These are phyloP conservation scores for Sclerodermus sp. DNA, from an alignment of 2,888 invertebrate genomes.

Conservation along the genomic window DNA sequence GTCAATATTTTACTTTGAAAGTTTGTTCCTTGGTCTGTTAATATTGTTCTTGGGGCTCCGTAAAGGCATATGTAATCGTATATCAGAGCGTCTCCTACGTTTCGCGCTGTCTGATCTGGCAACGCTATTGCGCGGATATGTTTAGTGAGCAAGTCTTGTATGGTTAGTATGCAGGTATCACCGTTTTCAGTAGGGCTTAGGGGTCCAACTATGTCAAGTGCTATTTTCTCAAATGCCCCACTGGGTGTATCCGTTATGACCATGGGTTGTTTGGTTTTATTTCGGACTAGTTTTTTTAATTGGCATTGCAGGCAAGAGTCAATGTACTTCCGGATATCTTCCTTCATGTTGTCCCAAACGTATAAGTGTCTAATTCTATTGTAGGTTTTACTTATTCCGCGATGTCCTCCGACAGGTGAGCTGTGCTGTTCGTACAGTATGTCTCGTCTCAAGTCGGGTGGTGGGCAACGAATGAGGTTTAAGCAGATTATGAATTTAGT, in stretches of 20 bases:
- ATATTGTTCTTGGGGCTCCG: constrained; percentile 17
- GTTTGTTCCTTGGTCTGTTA: constrained; percentile 30
- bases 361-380: constrained; percentile 15
- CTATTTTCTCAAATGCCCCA: constrained; percentile 14
- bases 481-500: constrained; percentile 1
- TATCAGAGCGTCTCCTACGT: constrained; percentile 23
- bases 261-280: constrained; percentile 17
- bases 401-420: constrained; percentile 16
- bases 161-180: constrained; percentile 24
- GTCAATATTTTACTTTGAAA: too few species aligned
- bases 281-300: constrained; percentile 17
- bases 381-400: constrained; percentile 12
- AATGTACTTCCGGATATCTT: constrained; percentile 14
- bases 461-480: constrained; percentile 1
- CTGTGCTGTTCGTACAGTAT: constrained; percentile 13
- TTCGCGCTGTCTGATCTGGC: too few species aligned
- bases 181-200: constrained; percentile 11
- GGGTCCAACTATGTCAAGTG: constrained; percentile 22
- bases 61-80: constrained; percentile 21
- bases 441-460: not conserved
- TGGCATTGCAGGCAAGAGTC: constrained; percentile 16
- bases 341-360: constrained; percentile 19
- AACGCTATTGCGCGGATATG: constrained; percentile 16
- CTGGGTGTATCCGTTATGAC: constrained; percentile 20
- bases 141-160: constrained; percentile 20